Conservation (phyloP, 2,797 vertebrate species). For the Prunella strophiata region DNA sequence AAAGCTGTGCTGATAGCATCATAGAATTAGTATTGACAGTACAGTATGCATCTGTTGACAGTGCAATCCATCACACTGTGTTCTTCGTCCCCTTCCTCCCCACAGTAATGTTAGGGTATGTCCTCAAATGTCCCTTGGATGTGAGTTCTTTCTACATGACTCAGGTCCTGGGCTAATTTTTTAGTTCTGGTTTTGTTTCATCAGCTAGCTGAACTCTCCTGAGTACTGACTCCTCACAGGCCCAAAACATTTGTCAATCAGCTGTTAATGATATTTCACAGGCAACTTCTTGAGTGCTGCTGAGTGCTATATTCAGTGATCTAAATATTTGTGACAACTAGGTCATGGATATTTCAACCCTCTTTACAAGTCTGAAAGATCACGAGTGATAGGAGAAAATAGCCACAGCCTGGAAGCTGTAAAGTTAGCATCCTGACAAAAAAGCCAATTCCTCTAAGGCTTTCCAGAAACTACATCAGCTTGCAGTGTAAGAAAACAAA, state of each 20-base stretch:
- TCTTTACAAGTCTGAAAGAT: background rate
- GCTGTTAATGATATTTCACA: background rate
- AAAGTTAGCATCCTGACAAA: background rate
- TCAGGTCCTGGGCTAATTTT: background rate
- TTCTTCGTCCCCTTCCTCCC: background rate
- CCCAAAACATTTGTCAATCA: background rate
- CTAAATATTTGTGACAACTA: background rate
- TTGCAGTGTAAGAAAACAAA: background rate
- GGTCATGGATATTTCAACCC: background rate
- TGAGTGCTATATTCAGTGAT: background rate
- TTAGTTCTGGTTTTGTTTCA: background rate
- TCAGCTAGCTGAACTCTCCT: background rate
- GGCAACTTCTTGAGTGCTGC: background rate
- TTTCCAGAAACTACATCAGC: background rate
- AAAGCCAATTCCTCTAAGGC: background rate
- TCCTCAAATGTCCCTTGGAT: background rate
- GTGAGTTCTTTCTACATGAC: background rate
- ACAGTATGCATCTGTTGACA: background rate
- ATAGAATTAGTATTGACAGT: background rate
- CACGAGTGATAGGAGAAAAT: background rate
- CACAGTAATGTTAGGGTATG: background rate
- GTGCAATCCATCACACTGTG: background rate
- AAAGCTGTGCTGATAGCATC: background rate
- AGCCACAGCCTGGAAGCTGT: background rate
- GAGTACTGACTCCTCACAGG: background rate